phyloP scores from a whole-genome alignment of 1,140 invertebrate genomes.

The Calycopis cecrops region DNA sequence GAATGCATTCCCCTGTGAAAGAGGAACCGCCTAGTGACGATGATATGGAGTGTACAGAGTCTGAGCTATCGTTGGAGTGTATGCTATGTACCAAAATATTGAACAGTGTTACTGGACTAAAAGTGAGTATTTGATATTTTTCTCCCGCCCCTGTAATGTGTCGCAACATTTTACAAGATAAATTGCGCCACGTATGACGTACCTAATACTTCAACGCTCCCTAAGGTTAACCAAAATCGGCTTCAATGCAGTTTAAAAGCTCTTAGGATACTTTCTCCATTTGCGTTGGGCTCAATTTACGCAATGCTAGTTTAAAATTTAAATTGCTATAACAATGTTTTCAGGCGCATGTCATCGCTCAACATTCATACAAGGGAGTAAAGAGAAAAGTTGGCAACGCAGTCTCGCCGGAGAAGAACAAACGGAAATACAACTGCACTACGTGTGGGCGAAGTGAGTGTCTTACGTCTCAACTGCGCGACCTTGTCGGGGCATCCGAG shows the following conservation, averaged over 20 bases:
- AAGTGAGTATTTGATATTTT: constrained; percentile 33
- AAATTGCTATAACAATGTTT: constrained; percentile 21
- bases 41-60: constrained; percentile 25
- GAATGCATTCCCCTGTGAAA: constrained; percentile 30
- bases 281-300: neutral
- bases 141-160: too few species aligned
- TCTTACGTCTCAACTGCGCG: neutral
- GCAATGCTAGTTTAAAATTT: neutral
- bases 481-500: neutral
- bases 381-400: constrained; percentile 40
- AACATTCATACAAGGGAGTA: constrained; percentile 60
- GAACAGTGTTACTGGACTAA: constrained; percentile 49
- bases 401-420: constrained; percentile 31
- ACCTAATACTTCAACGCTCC: too few species aligned
- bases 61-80: constrained; percentile 49
- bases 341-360: constrained; percentile 59
- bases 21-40: constrained; percentile 52
- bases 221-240: too few species aligned
- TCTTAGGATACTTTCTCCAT: too few species aligned
- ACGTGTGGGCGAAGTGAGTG: constrained; percentile 53
- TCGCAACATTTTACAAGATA: too few species aligned
- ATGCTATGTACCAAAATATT: constrained; percentile 51
- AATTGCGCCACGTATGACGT: too few species aligned
- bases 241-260: too few species aligned
- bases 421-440: constrained; percentile 38